These are phyloP conservation scores for Hypselothyrea guttata DNA, from an alignment of 2,888 invertebrate species.

Conservation along the genomic window DNA sequence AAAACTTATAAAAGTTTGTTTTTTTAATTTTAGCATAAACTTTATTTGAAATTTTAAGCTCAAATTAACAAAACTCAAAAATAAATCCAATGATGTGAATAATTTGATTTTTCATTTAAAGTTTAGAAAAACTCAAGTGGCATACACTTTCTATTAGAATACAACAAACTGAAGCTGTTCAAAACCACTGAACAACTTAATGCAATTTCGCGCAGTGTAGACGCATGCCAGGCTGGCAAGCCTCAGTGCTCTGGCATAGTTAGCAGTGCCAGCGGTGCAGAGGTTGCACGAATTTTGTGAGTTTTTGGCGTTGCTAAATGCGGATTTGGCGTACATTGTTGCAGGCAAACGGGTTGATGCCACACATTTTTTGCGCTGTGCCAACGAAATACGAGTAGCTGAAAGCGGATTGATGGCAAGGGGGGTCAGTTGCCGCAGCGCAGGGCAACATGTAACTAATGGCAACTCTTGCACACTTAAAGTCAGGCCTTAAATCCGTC, in stretches of 20 bases:
- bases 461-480: conserved; percentile 24
- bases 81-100: too few relatives aligned
- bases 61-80: too few relatives aligned
- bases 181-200: too few relatives aligned
- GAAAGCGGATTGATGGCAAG: conserved; percentile 9
- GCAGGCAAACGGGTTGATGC: conserved; percentile 29
- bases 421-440: background rate
- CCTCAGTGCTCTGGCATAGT: conserved; percentile 19
- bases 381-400: conserved; percentile 8
- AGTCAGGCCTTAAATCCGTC: conserved; percentile 37
- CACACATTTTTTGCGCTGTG: conserved; percentile 5
- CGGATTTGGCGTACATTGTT: conserved; percentile 44
- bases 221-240: background rate
- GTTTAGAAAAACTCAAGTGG: too few relatives aligned
- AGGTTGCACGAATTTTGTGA: conserved; percentile 35
- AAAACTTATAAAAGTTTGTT: too few relatives aligned
- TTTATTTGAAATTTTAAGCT: too few relatives aligned
- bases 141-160: too few relatives aligned
- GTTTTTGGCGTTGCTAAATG: conserved; percentile 49
- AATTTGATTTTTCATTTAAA: too few relatives aligned
- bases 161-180: too few relatives aligned
- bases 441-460: conserved; percentile 4
- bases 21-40: too few relatives aligned
- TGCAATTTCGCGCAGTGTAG: too few relatives aligned
- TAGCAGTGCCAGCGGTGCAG: conserved; percentile 29